A percentile compares a stretch with the other conserved stretches of the same genome.
phyloP scores from a whole-genome alignment of 2,113 vertebrate genomes.

The Urocolius indicus region DNA sequence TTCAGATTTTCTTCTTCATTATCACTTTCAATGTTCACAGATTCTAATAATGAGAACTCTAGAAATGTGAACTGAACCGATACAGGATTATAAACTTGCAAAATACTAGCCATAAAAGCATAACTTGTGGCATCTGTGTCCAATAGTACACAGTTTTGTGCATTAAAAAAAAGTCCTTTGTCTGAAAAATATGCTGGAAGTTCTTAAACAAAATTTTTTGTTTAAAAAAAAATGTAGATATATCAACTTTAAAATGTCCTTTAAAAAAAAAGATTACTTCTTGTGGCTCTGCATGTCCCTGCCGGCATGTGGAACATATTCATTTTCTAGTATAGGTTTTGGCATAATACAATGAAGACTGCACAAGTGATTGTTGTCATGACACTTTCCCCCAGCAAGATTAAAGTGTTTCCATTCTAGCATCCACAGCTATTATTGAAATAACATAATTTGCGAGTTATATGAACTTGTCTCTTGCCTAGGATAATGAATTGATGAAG shows the following conservation, averaged over 20 bases:
- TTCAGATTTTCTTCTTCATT: neutral
- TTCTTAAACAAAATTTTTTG: neutral
- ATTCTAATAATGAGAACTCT: neutral
- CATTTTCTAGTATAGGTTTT: neutral
- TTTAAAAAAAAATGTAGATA: neutral
- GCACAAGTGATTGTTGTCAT: slow-evolving; percentile 42
- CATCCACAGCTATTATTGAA: slow-evolving; percentile 16
- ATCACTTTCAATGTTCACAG: neutral
- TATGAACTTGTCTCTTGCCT: neutral
- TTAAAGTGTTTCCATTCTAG: slow-evolving; percentile 38
- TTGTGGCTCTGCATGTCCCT: neutral
- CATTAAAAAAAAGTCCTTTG: neutral
- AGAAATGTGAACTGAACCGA: neutral
- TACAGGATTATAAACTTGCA: neutral
- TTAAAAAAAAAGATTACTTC: neutral
- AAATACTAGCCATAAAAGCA: neutral
- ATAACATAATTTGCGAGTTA: slow-evolving; percentile 15
- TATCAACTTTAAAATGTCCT: neutral
- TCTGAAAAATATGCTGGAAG: neutral
- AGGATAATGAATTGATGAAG: slow-evolving; percentile 16
- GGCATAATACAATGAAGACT: slow-evolving; percentile 29
- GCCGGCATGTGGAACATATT: neutral
- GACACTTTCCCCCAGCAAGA: slow-evolving; percentile 38
- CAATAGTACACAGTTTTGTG: neutral
- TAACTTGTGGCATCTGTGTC: neutral